Percentiles rank a stretch among this genome's conserved stretches.
Conservation (phyloP, 53 echinoderm and acorn worm species). For the Paelopatides confundens region DNA sequence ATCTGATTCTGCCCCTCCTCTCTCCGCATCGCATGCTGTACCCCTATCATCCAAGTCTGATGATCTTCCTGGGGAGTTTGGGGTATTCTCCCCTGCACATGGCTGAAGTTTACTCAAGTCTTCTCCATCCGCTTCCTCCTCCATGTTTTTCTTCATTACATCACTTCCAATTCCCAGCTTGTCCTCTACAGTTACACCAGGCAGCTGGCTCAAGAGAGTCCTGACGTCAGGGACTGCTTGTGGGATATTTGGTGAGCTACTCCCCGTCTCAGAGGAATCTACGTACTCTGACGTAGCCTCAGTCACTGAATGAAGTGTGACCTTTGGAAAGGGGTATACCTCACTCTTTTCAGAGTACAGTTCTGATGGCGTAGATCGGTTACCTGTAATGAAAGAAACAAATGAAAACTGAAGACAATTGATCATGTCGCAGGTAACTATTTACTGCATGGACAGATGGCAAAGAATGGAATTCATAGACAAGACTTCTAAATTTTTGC, state of each 20-base stretch:
- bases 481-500: no score
- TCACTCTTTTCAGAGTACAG: slow-evolving; percentile 50
- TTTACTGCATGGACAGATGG: no score
- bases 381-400: neutral
- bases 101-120: no score
- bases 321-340: slow-evolving; percentile 60
- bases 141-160: neutral
- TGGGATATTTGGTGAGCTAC: neutral
- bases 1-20: no score
- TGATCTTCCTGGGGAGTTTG: no score
- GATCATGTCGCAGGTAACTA: no score
- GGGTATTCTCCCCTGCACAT: no score
- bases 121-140: neutral
- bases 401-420: no score
- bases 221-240: slow-evolving; percentile 3
- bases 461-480: no score
- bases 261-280: neutral
- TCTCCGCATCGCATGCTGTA: no score
- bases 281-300: neutral
- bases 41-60: no score
- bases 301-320: slow-evolving; percentile 58
- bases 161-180: no score
- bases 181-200: neutral
- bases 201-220: neutral
- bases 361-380: neutral